phyloP scores from a whole-genome alignment of 2,797 vertebrate genomes.

The Sebastes trivittatus region DNA sequence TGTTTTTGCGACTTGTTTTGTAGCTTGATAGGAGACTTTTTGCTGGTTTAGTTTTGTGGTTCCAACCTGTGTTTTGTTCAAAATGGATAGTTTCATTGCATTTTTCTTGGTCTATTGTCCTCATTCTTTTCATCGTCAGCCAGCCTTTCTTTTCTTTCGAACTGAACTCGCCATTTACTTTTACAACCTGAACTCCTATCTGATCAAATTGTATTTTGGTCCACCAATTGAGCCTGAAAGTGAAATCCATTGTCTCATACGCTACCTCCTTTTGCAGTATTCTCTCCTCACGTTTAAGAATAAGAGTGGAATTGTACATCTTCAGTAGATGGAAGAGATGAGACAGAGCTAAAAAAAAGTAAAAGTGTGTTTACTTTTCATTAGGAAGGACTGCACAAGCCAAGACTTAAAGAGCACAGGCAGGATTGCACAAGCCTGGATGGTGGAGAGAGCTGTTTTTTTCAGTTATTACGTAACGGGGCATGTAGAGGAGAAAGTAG shows the following conservation, averaged over 20 bases:
- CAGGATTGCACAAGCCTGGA: constrained; percentile 26
- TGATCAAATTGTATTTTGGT: not conserved
- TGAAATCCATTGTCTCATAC: not conserved
- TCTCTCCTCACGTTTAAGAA: not conserved
- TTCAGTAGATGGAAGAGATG: not conserved
- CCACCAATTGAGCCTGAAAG: not conserved
- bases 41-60: not conserved
- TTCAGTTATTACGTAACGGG: not conserved
- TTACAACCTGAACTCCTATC: not conserved
- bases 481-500: constrained; percentile 4
- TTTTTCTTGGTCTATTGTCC: not conserved
- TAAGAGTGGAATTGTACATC: not conserved
- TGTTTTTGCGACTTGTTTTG: not conserved
- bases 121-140: not conserved
- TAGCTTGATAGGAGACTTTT: not conserved
- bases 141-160: not conserved
- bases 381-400: constrained; percentile 16
- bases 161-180: not conserved
- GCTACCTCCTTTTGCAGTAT: not conserved
- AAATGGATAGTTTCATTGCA: not conserved
- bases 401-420: not conserved
- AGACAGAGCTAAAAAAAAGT: not conserved
- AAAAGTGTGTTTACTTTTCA: not conserved
- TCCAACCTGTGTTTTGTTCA: not conserved
- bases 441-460: not conserved